Percentiles rank a stretch among this genome's conserved stretches.
Evolutionary conservation across 2,888 invertebrate species (phyloP).

Genomic region (Chironomus riparius): DNA sequence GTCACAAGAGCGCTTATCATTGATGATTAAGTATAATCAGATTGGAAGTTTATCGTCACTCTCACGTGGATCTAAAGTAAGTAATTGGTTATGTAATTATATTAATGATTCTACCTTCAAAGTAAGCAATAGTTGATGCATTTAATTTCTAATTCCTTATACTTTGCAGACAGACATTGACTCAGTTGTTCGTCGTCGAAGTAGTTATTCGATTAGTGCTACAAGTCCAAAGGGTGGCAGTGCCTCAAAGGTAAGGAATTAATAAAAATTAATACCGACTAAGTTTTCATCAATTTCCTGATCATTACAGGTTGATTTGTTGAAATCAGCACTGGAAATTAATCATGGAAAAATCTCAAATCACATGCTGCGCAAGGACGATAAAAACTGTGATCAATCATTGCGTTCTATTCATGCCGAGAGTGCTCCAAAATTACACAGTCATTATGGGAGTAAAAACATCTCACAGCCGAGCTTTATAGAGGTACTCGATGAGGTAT

Average conservation of each 20-base stretch:
- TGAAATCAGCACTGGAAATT: constrained; percentile 62
- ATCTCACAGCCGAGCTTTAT: constrained; percentile 50
- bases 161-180: constrained; percentile 40
- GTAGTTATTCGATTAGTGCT: constrained; percentile 43
- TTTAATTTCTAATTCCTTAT: too few relatives aligned
- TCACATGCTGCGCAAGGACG: constrained; percentile 42
- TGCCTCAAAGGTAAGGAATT: constrained; percentile 38
- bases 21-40: constrained; percentile 67
- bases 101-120: too few relatives aligned
- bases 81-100: constrained; percentile 34
- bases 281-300: constrained; percentile 36
- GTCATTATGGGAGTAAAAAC: constrained; percentile 47
- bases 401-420: constrained; percentile 48
- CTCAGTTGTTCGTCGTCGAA: constrained; percentile 41
- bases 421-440: constrained; percentile 52
- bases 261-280: constrained; percentile 42
- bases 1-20: constrained; percentile 60
- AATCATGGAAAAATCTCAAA: constrained; percentile 46
- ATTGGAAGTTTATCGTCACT: constrained; percentile 65
- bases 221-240: constrained; percentile 40
- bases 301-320: constrained; percentile 47
- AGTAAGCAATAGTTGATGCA: neutral
- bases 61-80: constrained; percentile 53
- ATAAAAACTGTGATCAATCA: constrained; percentile 52
- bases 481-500: constrained; percentile 49